phyloP scores from a whole-genome alignment of 2,888 invertebrate species.

The Thumatha senex region DNA sequence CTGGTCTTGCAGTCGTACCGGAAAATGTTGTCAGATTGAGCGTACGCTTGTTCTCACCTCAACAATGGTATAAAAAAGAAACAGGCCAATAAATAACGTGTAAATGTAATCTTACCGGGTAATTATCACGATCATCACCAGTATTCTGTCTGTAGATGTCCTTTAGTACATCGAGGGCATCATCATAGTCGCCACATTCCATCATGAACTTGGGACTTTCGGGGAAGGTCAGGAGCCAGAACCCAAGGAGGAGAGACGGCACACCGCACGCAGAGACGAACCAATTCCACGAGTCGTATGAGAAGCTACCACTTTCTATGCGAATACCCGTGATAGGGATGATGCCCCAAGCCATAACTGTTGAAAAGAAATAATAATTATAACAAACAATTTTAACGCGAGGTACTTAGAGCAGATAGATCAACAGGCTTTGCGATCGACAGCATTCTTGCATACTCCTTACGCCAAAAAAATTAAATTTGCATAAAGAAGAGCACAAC shows the following conservation, averaged over 20 bases:
- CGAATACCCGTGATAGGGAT: constrained; percentile 87
- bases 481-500: no score
- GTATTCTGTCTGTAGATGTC: constrained; percentile 89
- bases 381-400: not conserved
- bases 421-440: not conserved
- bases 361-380: not conserved
- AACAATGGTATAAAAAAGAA: no score
- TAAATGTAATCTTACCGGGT: constrained; percentile 83
- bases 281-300: constrained; percentile 91
- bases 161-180: constrained; percentile 87
- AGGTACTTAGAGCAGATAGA: no score
- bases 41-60: no score
- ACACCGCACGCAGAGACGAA: constrained; percentile 90
- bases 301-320: constrained; percentile 83
- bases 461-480: no score
- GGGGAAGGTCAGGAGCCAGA: constrained; percentile 90
- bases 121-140: constrained; percentile 86
- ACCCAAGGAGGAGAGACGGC: constrained; percentile 86
- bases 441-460: no score
- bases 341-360: constrained; percentile 91
- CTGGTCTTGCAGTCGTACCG: no score
- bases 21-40: no score
- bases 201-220: constrained; percentile 93
- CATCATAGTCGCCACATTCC: constrained; percentile 90
- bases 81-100: no score